phyloP scores from a whole-genome alignment of 2,888 invertebrate species.

The Idaea straminata region DNA sequence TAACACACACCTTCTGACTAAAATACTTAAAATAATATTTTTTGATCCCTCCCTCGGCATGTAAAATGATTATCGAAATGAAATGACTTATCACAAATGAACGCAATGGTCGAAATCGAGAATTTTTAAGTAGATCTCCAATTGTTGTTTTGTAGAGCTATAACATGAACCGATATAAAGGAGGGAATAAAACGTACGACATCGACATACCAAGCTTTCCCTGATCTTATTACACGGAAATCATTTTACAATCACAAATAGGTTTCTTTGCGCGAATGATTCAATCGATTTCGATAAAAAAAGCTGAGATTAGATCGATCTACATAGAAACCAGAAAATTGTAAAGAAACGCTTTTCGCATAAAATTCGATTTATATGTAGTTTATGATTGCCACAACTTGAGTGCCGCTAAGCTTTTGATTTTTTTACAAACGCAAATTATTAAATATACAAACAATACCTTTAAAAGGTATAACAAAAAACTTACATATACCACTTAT shows the following conservation, averaged over 20 bases:
- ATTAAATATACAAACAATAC: background rate
- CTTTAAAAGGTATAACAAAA: background rate
- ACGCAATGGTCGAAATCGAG: background rate
- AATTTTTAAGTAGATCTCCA: background rate
- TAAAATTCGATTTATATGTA: slow-evolving; percentile 6
- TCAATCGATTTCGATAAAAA: slow-evolving; percentile 10
- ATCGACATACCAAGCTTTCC: background rate
- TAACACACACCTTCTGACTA: background rate
- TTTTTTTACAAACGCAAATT: background rate
- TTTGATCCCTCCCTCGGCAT: background rate
- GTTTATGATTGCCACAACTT: slow-evolving; percentile 4
- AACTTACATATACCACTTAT: too few species aligned
- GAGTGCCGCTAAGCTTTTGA: background rate
- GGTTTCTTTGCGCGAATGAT: slow-evolving; percentile 7
- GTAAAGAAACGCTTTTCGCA: slow-evolving; percentile 13
- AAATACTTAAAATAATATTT: background rate
- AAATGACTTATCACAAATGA: too few species aligned
- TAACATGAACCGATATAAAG: background rate
- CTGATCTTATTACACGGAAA: background rate
- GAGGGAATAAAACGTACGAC: background rate
- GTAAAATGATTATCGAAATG: too few species aligned
- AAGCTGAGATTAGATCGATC: slow-evolving; percentile 6
- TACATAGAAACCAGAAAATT: background rate
- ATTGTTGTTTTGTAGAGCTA: background rate
- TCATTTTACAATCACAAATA: slow-evolving; percentile 2